Base-by-base conservation (phyloP, 1,140 invertebrate species). In the Globodera ellingtonae region DNA sequence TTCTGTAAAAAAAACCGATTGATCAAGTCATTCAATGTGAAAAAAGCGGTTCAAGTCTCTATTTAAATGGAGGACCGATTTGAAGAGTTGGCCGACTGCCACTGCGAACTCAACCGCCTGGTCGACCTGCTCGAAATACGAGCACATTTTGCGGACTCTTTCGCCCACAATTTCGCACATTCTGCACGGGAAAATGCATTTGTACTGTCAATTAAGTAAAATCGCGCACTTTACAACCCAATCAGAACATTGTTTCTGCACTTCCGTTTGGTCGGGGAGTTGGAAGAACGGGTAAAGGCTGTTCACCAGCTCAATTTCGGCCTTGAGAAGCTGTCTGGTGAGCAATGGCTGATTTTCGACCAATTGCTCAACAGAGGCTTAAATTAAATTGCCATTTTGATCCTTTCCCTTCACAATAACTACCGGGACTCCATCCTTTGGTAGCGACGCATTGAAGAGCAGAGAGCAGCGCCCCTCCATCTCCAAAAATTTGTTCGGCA, bases 401-500 rank as follows among this genome's bases (percentile, higher is more conserved):
- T 3, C 35, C 35, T 35, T 35, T 35, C 35, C 35, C 35, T 35
- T 35, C 35, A 35, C 35, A 35, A 35, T 35, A 75, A 15, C 46
- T 46, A 85, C 85, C 84, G 35, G 84, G 84, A 74, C 76, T 75
- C 84, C 85, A 85, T n/a, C 82, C 85, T 8, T 67, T 52, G 21
- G 70, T 72, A 18, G 85, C 78, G 13, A 85, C 46, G 21, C 73
- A 50, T 46, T 81, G 21, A 52, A 86, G 59, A 0, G 82, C 84
- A 21, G 78, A 87, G 72, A 59, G 9, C 18, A 85, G 56, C 24
- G 65, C 84, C 18, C 69, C 50, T 18, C 82, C 81, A 59, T 56
- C 21, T 18, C 83, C 85, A 77, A 85, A 85, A 18, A 85, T 71
- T 59, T 84, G 71, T 46, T 85, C 84, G 59, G 86, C 82, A 72